phyloP scores from a whole-genome alignment of 2,797 vertebrate genomes.

The Emydoidea blandingii region DNA sequence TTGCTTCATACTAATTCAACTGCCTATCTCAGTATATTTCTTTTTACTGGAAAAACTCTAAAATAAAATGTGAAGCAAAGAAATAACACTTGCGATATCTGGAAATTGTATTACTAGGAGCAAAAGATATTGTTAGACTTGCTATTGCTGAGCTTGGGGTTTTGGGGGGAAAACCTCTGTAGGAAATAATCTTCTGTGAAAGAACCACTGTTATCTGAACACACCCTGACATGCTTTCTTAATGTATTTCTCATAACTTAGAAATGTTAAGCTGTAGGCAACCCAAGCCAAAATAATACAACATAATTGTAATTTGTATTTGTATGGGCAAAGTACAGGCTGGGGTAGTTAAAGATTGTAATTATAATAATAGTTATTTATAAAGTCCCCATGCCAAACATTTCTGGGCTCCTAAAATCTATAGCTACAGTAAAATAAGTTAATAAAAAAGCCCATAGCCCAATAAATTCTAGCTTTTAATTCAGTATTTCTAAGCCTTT shows the following conservation, averaged over 20 bases:
- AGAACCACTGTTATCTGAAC: background rate
- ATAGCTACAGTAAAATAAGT: background rate
- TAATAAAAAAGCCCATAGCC: background rate
- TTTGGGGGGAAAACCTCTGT: background rate
- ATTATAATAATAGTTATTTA: background rate
- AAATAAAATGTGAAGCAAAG: background rate
- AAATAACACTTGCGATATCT: background rate
- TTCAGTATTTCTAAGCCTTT: background rate
- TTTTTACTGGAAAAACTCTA: constrained; percentile 15
- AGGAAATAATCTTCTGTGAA: constrained; percentile 27
- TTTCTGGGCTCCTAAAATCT: constrained; percentile 1
- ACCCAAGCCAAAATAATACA: background rate
- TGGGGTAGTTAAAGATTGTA: constrained; percentile 11
- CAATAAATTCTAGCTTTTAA: background rate
- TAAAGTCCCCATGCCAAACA: background rate
- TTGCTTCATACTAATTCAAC: background rate
- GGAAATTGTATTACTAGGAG: background rate
- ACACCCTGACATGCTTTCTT: constrained; percentile 44
- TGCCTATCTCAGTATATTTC: background rate
- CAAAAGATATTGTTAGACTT: background rate
- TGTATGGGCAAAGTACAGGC: constrained; percentile 14
- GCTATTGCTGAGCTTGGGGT: background rate
- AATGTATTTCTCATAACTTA: constrained; percentile 48
- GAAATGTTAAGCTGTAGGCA: constrained; percentile 44
- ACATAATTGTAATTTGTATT: constrained; percentile 28